Evolutionary conservation across 2,797 vertebrate species (phyloP).

Genomic region (Enoplosus armatus): DNA sequence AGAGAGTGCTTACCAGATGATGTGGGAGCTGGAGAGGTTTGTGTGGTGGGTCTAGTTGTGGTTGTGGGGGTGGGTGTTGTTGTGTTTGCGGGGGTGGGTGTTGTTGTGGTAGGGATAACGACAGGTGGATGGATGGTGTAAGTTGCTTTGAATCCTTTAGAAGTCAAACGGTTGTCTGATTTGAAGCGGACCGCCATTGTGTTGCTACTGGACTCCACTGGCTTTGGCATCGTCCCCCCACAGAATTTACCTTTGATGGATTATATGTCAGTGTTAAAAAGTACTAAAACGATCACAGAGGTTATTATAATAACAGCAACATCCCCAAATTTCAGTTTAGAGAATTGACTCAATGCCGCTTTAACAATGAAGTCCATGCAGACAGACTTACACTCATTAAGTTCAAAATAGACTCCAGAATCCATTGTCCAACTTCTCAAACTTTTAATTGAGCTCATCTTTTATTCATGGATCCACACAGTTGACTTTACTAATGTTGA

Average conservation of each 20-base stretch:
- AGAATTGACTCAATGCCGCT: neutral
- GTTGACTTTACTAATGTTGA: slow-evolving; percentile 52
- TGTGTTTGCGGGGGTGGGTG: slow-evolving; percentile 30
- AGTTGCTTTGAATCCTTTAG: slow-evolving; percentile 82
- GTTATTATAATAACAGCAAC: neutral
- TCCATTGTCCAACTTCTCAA: slow-evolving; percentile 40
- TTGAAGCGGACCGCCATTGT: slow-evolving; percentile 84
- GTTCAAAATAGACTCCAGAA: slow-evolving; percentile 58
- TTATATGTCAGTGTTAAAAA: slow-evolving; percentile 23
- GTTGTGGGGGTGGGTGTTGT: slow-evolving; percentile 11
- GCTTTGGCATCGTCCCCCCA: slow-evolving; percentile 71
- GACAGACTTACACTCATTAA: slow-evolving; percentile 39
- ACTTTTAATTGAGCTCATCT: slow-evolving; percentile 66
- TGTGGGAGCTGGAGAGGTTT: slow-evolving; percentile 28
- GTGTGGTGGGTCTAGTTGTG: slow-evolving; percentile 22
- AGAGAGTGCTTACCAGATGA: slow-evolving; percentile 59
- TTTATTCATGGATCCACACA: slow-evolving; percentile 55
- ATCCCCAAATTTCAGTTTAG: slow-evolving; percentile 3
- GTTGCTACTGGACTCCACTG: slow-evolving; percentile 74
- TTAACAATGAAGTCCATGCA: slow-evolving; percentile 27
- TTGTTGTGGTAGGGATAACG: slow-evolving; percentile 52
- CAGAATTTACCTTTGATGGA: slow-evolving; percentile 81
- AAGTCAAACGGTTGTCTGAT: slow-evolving; percentile 69
- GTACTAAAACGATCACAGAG: neutral
- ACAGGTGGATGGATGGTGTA: slow-evolving; percentile 76